phyloP scores from a whole-genome alignment of 2,113 vertebrate genomes.

The Dipodomys spectabilis region DNA sequence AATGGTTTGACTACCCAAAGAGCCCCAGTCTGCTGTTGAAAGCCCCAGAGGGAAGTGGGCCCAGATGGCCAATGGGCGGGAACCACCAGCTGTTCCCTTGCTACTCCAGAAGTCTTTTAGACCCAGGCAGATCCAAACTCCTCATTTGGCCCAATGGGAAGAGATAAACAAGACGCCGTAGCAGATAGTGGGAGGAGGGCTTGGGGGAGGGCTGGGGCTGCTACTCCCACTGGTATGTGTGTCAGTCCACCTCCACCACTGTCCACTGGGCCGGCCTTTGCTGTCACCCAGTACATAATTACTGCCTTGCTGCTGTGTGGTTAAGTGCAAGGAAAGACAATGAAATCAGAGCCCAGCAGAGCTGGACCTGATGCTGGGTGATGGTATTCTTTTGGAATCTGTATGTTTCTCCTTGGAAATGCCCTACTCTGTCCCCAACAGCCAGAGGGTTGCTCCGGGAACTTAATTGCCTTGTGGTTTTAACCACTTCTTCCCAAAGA shows the following conservation, averaged over 20 bases:
- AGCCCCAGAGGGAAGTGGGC: background rate
- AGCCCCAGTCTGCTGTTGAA: background rate
- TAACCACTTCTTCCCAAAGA: background rate
- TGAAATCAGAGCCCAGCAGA: background rate
- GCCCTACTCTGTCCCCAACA: background rate
- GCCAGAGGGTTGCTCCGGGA: background rate
- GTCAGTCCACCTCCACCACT: background rate
- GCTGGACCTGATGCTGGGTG: background rate
- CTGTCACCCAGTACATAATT: constrained; percentile 57
- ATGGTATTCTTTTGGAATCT: background rate
- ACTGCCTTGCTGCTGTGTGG: background rate
- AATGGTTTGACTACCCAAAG: background rate
- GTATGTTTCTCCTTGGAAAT: background rate
- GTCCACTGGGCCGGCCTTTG: constrained; percentile 5
- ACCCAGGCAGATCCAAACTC: constrained; percentile 28
- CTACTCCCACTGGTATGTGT: no score
- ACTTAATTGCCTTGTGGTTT: background rate
- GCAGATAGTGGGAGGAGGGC: background rate
- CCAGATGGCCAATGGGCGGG: background rate
- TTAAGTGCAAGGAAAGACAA: constrained; percentile 44
- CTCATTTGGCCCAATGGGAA: constrained; percentile 26
- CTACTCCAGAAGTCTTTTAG: background rate
- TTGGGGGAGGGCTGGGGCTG: no score
- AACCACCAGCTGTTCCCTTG: background rate
- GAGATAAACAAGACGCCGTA: constrained; percentile 11